These are phyloP conservation scores for Prosopocoilus inquinatus DNA, from an alignment of 2,888 invertebrate genomes.

Conservation along the genomic window DNA sequence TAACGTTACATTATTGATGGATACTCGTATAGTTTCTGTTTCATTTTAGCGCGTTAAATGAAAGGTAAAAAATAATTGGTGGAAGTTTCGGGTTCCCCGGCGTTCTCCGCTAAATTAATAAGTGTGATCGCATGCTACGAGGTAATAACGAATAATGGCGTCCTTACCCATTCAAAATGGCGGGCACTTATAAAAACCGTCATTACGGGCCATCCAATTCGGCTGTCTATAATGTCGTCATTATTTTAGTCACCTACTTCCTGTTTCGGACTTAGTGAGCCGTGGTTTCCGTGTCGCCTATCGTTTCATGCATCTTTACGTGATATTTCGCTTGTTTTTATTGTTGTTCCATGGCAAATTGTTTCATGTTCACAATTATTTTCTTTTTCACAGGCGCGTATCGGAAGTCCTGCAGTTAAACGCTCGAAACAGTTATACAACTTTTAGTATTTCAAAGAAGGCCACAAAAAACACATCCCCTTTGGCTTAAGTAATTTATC, in stretches of 20 bases:
- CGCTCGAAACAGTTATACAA: too few relatives aligned
- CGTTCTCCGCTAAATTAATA: conserved; percentile 8
- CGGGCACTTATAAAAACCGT: conserved; percentile 26
- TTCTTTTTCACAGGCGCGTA: too few relatives aligned
- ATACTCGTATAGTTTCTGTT: too few relatives aligned
- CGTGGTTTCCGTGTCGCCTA: conserved; percentile 22
- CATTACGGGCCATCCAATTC: conserved; percentile 23
- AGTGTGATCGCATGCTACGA: conserved; percentile 26
- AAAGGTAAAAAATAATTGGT: too few relatives aligned
- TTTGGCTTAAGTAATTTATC: too few relatives aligned
- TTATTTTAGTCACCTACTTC: conserved; percentile 26
- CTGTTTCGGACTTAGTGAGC: conserved; percentile 19
- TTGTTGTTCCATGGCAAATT: background rate
- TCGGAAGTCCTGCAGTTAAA: too few relatives aligned
- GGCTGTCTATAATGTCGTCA: conserved; percentile 22
- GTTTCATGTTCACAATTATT: too few relatives aligned
- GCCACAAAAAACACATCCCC: too few relatives aligned
- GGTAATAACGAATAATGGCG: conserved; percentile 30
- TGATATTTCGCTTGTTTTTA: conserved; percentile 16
- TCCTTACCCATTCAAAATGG: conserved; percentile 31
- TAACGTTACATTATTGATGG: too few relatives aligned
- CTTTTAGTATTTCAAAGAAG: too few relatives aligned
- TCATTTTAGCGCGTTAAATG: too few relatives aligned
- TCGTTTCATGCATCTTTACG: conserved; percentile 23
- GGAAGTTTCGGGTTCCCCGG: too few relatives aligned